A percentile compares a stretch with the other conserved stretches of the same genome.
Conservation (phyloP, 2,113 vertebrate species). For the Burhinus bistriatus region DNA sequence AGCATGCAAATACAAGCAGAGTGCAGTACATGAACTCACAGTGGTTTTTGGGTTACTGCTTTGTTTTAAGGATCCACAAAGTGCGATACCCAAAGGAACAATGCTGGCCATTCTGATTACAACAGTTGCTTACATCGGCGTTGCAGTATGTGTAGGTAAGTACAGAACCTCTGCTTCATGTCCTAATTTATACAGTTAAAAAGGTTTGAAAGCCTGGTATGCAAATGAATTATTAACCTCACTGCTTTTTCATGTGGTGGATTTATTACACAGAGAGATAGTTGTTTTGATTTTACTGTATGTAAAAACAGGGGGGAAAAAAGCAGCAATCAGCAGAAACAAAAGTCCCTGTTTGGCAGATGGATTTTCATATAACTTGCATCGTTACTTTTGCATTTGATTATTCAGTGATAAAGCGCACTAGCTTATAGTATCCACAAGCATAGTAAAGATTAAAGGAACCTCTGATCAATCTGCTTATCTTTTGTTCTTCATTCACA, state of each 20-base stretch:
- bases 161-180: not conserved
- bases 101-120: constrained; percentile 94
- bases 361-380: not conserved
- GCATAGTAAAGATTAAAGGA: not conserved
- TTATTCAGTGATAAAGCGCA: not conserved
- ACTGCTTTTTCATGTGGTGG: not conserved
- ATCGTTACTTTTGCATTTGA: not conserved
- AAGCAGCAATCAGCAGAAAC: not conserved
- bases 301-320: not conserved
- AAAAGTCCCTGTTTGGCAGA: not conserved
- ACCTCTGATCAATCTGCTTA: not conserved
- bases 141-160: constrained; percentile 90
- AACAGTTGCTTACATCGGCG: constrained; percentile 84
- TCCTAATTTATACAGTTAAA: not conserved
- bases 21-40: not conserved
- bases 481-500: not conserved
- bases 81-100: constrained; percentile 92
- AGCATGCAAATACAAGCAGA: not conserved
- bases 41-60: not conserved
- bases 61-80: constrained; percentile 85
- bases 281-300: not conserved
- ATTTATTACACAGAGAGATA: not conserved
- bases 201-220: not conserved
- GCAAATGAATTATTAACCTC: not conserved
- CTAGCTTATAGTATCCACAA: not conserved